Base-by-base conservation (phyloP, 2,888 invertebrate genomes). In the Chymomyza caudatula region DNA sequence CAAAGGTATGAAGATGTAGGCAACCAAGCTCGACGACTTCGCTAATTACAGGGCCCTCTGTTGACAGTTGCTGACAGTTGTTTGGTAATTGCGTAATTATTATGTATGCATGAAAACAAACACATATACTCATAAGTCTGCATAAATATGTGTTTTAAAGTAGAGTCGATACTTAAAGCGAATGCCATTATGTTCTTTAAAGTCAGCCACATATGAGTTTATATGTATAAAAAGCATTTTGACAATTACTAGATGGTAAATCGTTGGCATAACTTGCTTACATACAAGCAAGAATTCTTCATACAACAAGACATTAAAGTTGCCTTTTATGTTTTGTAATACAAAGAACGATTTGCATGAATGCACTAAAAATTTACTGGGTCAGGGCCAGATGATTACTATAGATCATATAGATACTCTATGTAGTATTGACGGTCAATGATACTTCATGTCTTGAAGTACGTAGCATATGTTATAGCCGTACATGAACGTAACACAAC, bases 51-150 rank as follows among this genome's bases (percentile, higher is more conserved):
- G 29, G 29, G 11, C 29, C n/a, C n/a, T n/a, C n/a, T 6, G 22
- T 56, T 63, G 63, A 44, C 47, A 62, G 60, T 19, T 11, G 20
- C 58, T 63, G 68, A 37, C 29, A 37, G 29, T 37, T 37, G 29
- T 37, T 37, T 37, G 8, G 60, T 74, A 82, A 79, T 85, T 85
- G 65, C 83, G 77, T 80, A 82, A 85, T 80, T 79, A 77, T 74
- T 71, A 67, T 78, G 58, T 76, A 51, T 61, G 61, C 59, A 65
- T 23, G 42, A 2, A 60, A 19, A 53, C n/a, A 19, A 17, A 43
- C 15, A 58, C 13, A 51, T 43, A 42, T 47, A 53, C 8, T 13
- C 17, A 61, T 61, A 22, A 25, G 25, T 5, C 3, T 25, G 25
- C 25, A 5, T 25, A 25, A 4, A 5, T 25, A 37, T 37, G 29